Base-by-base conservation (phyloP, 2,113 vertebrate genomes). In the Saccopteryx leptura region DNA sequence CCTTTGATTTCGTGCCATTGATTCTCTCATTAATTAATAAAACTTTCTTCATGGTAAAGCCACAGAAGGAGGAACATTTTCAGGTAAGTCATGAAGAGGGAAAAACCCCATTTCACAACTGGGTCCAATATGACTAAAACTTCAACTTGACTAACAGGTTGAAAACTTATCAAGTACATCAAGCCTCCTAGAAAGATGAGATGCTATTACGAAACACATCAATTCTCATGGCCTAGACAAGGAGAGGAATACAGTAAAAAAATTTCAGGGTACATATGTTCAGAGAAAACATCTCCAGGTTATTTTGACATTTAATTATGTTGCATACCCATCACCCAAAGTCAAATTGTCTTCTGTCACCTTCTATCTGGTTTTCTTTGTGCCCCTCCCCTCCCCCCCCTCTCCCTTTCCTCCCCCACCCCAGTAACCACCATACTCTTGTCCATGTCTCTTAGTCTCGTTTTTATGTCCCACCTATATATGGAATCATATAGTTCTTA, bases 21-120 rank as follows among this genome's bases (percentile, higher is more conserved):
- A 81, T 92, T 95, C 17, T 82, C 65, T 83, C n/a, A 65, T 88
- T 82, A 84, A 63, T 92, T 92, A 87, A 81, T 81, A 90, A 87
- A 90, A 76, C 26, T 76, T 92, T 82, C 33, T 81, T 58, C 31
- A 79, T 46, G 72, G 54, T 68, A 75, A 58, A 28, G 33, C 48
- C 58, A 11, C 19, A 26, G 19, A 24, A 92, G 96, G 31, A 84
- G 72, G 14, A 68, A 88, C 7, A 52, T 71, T 94, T 74, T 94
- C 66, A 96, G 95, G 80, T 85, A 72, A 93, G 72, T 84, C 85
- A 81, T 18, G 9, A 80, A 71, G 54, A 92, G 26, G 88, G 68
- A 68, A 95, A 75, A 95, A 15, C 28, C 7, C 12, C 21, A 60
- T 61, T 96, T 96, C 63, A 71, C 95, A 86, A 28, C 17, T 90